Base-by-base conservation (phyloP, 2,113 vertebrate genomes). In the Panthera uncia region DNA sequence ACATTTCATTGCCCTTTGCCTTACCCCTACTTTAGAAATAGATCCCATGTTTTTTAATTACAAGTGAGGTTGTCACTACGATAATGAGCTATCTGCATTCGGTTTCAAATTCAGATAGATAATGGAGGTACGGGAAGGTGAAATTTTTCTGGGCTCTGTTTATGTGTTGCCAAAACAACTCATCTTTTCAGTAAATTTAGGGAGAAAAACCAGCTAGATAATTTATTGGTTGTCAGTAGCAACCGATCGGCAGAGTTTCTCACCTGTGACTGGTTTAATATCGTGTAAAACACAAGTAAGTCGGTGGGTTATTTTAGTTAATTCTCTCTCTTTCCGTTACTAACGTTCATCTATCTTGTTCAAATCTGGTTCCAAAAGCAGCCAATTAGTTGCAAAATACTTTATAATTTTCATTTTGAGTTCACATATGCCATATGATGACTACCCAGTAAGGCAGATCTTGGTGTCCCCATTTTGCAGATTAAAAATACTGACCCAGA, bases 21-120 rank as follows among this genome's bases (percentile, higher is more conserved):
- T 63, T 27, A 57, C 36, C 48, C 23, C 78, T 96, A 7, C 84
- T 98, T 96, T 74, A 52, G 94, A 92, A 93, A 96, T 4, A 86
- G 97, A 97, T 78, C 25, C 94, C 84, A 48, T 94, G 88, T 80
- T 78, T 98, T 96, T 97, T 93, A 98, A 97, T 98, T 98, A 96
- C 48, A 95, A 33, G 36, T 48, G 81, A 96, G 85, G 65, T 78
- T 98, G 95, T 86, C 96, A 89, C 31, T 89, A 21, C 21, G 61
- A 66, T 96, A 95, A 97, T 97, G 65, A 96, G 88, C 85, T 55
- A 86, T 97, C 92, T 95, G 68, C 96, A 91, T 97, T 92, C 89
- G 85, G 66, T 92, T 97, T 96, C 63, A 92, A 95, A 96, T 90
- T 93, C 95, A 96, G 79, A 80, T 16, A 94, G 95, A 97, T 98